A percentile compares a stretch with the other conserved stretches of the same genome.
phyloP scores from a whole-genome alignment of 1,140 invertebrate genomes.

The Ceratitis capitata region DNA sequence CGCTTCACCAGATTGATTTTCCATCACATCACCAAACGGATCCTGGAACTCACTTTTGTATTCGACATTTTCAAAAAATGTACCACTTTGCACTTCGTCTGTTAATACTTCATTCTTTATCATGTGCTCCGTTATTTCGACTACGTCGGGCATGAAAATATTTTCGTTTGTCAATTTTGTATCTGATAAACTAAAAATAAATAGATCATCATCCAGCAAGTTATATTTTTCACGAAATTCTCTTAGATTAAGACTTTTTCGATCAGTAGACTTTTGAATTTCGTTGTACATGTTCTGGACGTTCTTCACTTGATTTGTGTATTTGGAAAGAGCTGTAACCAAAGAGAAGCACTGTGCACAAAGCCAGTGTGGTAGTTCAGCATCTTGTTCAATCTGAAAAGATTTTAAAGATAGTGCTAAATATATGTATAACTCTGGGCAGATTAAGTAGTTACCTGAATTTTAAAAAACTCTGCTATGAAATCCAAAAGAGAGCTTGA shows the following conservation, averaged over 20 bases:
- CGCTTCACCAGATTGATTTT: neutral
- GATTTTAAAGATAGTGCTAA: neutral
- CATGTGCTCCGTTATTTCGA: neutral
- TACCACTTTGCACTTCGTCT: neutral
- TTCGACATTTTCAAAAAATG: neutral
- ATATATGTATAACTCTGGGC: neutral
- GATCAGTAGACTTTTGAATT: conserved; percentile 41
- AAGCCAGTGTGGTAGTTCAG: conserved; percentile 54
- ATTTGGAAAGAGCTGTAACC: conserved; percentile 52
- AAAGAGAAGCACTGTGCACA: conserved; percentile 54
- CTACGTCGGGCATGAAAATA: neutral
- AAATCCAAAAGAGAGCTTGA: conserved; percentile 49
- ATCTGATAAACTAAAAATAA: neutral
- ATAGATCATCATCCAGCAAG: neutral
- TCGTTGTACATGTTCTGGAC: conserved; percentile 56
- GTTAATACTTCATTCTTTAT: neutral
- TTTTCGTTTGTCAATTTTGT: neutral
- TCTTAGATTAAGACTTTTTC: neutral
- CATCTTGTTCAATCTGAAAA: conserved; percentile 50
- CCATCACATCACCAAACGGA: neutral
- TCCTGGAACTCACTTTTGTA: neutral
- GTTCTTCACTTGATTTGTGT: conserved; percentile 52
- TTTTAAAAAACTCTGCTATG: conserved; percentile 57
- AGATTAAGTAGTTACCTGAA: conserved; percentile 51
- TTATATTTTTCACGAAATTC: conserved; percentile 20